Evolutionary conservation across 2,888 invertebrate genomes (phyloP).

Genomic region (Drosophila hamatofila): DNA sequence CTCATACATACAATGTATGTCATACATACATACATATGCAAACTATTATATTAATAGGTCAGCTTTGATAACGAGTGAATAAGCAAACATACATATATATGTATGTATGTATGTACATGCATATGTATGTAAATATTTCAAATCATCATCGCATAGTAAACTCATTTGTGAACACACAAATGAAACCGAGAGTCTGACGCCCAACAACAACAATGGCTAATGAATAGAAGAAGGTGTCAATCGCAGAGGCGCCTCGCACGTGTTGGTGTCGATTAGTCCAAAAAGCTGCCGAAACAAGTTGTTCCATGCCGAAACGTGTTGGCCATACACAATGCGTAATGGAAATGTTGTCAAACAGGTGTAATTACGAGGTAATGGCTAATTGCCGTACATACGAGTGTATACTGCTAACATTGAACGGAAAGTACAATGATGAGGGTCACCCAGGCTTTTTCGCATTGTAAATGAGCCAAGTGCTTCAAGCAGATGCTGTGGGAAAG

Average conservation of each 20-base stretch:
- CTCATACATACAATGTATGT: no score
- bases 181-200: slow-evolving; percentile 26
- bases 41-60: slow-evolving; percentile 3
- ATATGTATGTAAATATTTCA: neutral
- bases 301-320: slow-evolving; percentile 57
- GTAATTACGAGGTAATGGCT: slow-evolving; percentile 62
- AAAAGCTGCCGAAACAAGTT: slow-evolving; percentile 37
- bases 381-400: slow-evolving; percentile 49
- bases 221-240: slow-evolving; percentile 43
- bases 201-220: slow-evolving; percentile 1
- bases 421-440: slow-evolving; percentile 62
- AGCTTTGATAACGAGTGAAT: slow-evolving; percentile 3
- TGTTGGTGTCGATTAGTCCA: slow-evolving; percentile 33
- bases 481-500: slow-evolving; percentile 22
- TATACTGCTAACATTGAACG: slow-evolving; percentile 51
- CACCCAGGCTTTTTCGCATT: slow-evolving; percentile 13
- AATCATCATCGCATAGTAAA: neutral
- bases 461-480: slow-evolving; percentile 7
- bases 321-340: slow-evolving; percentile 24
- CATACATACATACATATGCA: neutral
- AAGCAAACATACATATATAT: neutral
- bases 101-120: no score
- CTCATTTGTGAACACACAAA: slow-evolving; percentile 1
- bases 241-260: slow-evolving; percentile 34
- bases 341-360: slow-evolving; percentile 58